A percentile compares a stretch with the other conserved stretches of the same genome.
phyloP scores from a whole-genome alignment of 2,113 vertebrate species.

The Vicugna pacos region DNA sequence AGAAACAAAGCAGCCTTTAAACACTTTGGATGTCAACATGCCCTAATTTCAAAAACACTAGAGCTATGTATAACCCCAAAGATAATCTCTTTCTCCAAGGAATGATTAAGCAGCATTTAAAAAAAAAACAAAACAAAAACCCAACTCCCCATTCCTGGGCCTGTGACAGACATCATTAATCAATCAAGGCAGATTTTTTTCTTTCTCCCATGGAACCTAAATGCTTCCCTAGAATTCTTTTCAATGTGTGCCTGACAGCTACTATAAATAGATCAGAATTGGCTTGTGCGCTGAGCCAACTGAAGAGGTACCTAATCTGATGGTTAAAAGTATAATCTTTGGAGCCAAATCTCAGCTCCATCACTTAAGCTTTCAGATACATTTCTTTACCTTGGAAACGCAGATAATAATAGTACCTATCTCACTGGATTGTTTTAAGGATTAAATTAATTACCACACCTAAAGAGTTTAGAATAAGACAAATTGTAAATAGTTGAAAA shows the following conservation, averaged over 20 bases:
- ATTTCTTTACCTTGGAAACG: neutral
- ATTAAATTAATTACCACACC: neutral
- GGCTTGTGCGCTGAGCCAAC: neutral
- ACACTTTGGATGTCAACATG: slow-evolving; percentile 37
- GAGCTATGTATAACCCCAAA: slow-evolving; percentile 37
- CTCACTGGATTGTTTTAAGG: neutral
- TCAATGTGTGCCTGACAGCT: neutral
- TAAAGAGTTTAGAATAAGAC: neutral
- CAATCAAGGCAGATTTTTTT: slow-evolving; percentile 1
- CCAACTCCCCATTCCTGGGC: neutral
- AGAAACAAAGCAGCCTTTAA: slow-evolving; percentile 63
- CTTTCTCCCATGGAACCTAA: neutral
- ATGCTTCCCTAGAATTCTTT: neutral
- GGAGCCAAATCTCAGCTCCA: neutral
- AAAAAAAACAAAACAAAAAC: neutral
- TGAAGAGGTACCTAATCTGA: neutral
- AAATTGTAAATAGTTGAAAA: neutral
- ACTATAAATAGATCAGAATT: neutral
- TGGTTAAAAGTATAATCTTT: neutral
- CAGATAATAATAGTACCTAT: neutral
- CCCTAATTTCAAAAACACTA: slow-evolving; percentile 53
- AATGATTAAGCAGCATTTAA: slow-evolving; percentile 47
- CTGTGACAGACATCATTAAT: slow-evolving; percentile 52
- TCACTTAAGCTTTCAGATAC: neutral
- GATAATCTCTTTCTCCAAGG: slow-evolving; percentile 27